Evolutionary conservation across 37 sponge, comb jelly and placozoan species (phyloP).

Genomic region (Chondrosia reniformis): DNA sequence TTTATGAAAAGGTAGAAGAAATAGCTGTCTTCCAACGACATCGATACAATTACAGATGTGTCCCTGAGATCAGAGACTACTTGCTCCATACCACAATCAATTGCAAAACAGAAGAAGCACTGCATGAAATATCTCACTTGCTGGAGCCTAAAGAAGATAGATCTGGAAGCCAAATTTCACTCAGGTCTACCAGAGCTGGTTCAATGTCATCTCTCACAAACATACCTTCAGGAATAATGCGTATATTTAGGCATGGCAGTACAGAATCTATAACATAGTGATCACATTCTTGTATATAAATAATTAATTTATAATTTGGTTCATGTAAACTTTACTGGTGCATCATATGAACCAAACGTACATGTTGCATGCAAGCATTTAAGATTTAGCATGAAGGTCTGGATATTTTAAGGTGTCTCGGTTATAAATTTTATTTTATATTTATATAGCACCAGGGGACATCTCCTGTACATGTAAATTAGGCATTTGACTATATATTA

Average conservation of each 20-base stretch:
- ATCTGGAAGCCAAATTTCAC: background rate
- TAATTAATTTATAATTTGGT: too few relatives aligned
- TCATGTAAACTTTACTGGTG: too few relatives aligned
- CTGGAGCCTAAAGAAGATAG: background rate
- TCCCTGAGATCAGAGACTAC: conserved; percentile 33
- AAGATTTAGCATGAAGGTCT: too few relatives aligned
- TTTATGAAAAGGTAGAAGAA: conserved; percentile 31
- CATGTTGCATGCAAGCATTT: too few relatives aligned
- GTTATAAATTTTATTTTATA: too few relatives aligned
- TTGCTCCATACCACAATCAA: background rate
- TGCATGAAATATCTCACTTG: conserved; percentile 7
- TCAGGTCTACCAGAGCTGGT: background rate
- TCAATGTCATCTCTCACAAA: background rate
- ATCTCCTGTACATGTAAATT: too few relatives aligned
- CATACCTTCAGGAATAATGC: background rate
- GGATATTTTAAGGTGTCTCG: too few relatives aligned
- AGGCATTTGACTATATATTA: too few relatives aligned
- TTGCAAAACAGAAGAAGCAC: background rate
- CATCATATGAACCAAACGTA: too few relatives aligned
- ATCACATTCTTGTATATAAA: background rate
- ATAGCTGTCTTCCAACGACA: conserved; percentile 43
- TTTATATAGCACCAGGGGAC: too few relatives aligned
- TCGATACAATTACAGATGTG: conserved; percentile 39
- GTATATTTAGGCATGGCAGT: conserved; percentile 5
- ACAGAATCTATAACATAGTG: background rate